These are phyloP conservation scores for Cerastis rubricosa DNA, from an alignment of 2,888 invertebrate species.

Conservation along the genomic window DNA sequence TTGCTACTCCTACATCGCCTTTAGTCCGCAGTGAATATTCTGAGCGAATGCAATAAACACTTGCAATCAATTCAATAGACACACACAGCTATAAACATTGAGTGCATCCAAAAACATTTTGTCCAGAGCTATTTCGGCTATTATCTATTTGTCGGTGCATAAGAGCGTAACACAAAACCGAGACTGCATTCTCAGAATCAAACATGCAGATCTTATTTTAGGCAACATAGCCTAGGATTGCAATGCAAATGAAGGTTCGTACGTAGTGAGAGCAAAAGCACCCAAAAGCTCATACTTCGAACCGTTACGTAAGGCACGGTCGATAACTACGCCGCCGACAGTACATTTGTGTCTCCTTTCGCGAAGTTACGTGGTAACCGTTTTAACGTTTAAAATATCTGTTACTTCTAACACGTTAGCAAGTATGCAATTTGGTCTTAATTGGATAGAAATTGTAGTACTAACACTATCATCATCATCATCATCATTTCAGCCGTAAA, in stretches of 20 bases:
- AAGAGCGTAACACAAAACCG: neutral
- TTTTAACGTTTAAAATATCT: slow-evolving; percentile 56
- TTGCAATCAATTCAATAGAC: neutral
- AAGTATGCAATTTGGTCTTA: slow-evolving; percentile 36
- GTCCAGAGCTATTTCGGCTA: fast-evolving
- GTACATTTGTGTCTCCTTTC: slow-evolving; percentile 58
- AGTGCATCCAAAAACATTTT: neutral
- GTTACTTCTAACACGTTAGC: slow-evolving; percentile 41
- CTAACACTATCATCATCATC: too few relatives aligned
- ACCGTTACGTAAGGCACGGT: slow-evolving; percentile 68
- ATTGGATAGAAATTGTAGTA: slow-evolving; percentile 16
- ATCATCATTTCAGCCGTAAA: too few relatives aligned
- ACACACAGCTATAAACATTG: neutral
- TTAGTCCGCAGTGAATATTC: neutral
- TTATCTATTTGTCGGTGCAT: too few relatives aligned
- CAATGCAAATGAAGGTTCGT: slow-evolving; percentile 61
- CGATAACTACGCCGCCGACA: slow-evolving; percentile 61
- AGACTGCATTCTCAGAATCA: slow-evolving; percentile 11
- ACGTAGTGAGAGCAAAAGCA: slow-evolving; percentile 54
- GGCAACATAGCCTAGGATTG: slow-evolving; percentile 41
- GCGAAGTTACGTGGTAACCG: slow-evolving; percentile 51
- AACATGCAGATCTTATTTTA: slow-evolving; percentile 45
- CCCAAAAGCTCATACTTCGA: slow-evolving; percentile 60
- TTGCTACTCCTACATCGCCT: neutral
- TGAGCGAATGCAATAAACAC: neutral